Evolutionary conservation across 2,113 vertebrate species (phyloP), one percentile per base, ranked within the genome.

Genomic region (Rattus rattus): DNA sequence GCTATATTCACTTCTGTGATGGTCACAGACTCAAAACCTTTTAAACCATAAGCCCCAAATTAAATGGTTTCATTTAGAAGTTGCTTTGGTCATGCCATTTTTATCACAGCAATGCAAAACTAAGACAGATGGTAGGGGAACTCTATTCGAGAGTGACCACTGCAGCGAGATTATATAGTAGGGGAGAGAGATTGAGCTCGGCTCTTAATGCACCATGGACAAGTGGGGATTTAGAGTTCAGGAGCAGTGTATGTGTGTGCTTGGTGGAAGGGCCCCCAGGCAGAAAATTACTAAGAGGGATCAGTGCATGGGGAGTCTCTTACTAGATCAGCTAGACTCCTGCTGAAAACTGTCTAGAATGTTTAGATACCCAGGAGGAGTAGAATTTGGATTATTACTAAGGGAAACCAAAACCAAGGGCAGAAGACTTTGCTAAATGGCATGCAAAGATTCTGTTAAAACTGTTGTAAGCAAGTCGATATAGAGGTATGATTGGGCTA

Each of bases 361-460:
- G 22, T 59, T 49, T 49, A 84, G 56, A 84, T 84, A 63, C 24
- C 22, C 43, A 84, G 59, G 63, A 84, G 56, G 12, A 12, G 56
- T 83, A 19, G 36, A 83, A 59, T 83, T 59, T 59, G 54, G 54
- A 59, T 83, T 36, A 59, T 9, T 83, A 39, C 36, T 54, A 39
- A 61, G 33, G 36, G 22, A 81, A 22, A 73, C 61, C 43, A 56
- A 59, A 54, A 75, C 69, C 47, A 88, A 67, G 56, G 43, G 14
- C 30, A 92, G 24, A 43, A 26, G 10, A 83, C 19, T 83, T 67
- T 79, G 33, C 33, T 89, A 63, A 43, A 90, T 52, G 39, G 20
- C 36, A 26, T 59, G 80, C 33, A 92, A 92, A 80, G 65, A 75
- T 88, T 92, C 22, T 95, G 47, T 12, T 67, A 83, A 80, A 73